Base-by-base conservation (phyloP, 1,140 invertebrate species). In the Dufourea novaeangliae region DNA sequence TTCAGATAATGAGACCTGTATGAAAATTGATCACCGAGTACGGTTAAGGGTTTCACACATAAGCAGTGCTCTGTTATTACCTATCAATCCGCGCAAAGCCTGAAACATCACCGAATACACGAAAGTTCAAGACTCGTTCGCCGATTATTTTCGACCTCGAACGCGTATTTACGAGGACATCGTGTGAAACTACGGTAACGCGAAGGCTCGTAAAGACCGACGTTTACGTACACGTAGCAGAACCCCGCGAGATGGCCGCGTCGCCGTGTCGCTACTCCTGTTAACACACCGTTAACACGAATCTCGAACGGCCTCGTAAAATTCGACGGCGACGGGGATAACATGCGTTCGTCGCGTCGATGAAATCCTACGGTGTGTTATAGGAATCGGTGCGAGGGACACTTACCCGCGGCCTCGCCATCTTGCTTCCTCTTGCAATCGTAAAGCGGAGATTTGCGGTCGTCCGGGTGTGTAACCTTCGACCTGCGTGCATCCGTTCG, bases 281-380 rank as follows among this genome's bases (percentile, higher is more conserved):
- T 84, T 85, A 85, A 85, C 83, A 80, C 78, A 52, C 72, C 78
- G 82, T 80, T 84, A 77, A 80, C 72, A 62, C 72, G 71, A 32
- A 61, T 50, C 77, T 71, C 72, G 62, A 63, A 75, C 71, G 71
- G 29, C 52, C 71, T 83, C 81, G 78, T 84, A 77, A 84, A 79
- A 54, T 64, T 73, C 44, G 50, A 50, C 50, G 61, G 46, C 72
- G 34, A 64, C 22, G 63, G 10, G 25, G 41, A 37, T 37, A n/a
- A 12, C 12, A 3, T 32, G 20, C 32, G 44, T 46, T n/a, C 46
- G 57, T 39, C 61, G n/a, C 25, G 34, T 56, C 34, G 79, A 34
- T 25, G 41, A 70, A 82, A 52, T 69, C 41, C 22, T 32, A 14
- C 29, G 12, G 54, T 22, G 54, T 22, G 67, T 52, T 34, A 25